A percentile compares a stretch with the other conserved stretches of the same genome.
phyloP scores from a whole-genome alignment of 2,888 invertebrate species.

The Crematogaster levior region DNA sequence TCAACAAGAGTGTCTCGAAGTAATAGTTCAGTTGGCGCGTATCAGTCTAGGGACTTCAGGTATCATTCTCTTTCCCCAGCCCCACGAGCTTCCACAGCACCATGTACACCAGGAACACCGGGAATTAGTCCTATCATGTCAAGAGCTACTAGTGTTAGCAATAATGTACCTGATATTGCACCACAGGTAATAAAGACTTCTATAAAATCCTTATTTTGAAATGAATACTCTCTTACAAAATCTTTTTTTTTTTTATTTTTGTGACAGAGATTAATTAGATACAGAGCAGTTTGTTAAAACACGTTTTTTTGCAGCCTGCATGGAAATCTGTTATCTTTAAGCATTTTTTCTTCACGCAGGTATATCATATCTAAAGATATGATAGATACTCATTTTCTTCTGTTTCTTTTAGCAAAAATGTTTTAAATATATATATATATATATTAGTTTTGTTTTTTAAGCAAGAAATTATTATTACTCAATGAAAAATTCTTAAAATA shows the following conservation, averaged over 20 bases:
- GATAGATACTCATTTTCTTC: slow-evolving; percentile 27
- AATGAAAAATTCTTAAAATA: neutral
- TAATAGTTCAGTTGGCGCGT: slow-evolving; percentile 82
- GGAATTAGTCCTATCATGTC: slow-evolving; percentile 83
- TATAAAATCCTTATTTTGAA: neutral
- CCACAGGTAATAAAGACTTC: slow-evolving; percentile 69
- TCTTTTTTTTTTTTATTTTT: slow-evolving; percentile 43
- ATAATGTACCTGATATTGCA: slow-evolving; percentile 81
- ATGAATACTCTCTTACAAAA: neutral
- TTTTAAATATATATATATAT: neutral
- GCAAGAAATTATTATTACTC: neutral
- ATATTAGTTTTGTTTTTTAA: neutral
- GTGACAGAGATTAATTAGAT: neutral
- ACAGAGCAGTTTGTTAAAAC: slow-evolving; percentile 37
- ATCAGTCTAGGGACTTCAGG: slow-evolving; percentile 82
- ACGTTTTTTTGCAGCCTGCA: slow-evolving; percentile 81
- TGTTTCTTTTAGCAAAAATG: neutral
- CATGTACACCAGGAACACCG: slow-evolving; percentile 83
- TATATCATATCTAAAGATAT: slow-evolving; percentile 67
- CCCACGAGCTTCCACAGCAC: slow-evolving; percentile 81
- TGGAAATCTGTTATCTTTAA: slow-evolving; percentile 82
- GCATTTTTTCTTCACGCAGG: slow-evolving; percentile 82
- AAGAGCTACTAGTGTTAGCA: slow-evolving; percentile 81
- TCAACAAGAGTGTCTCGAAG: slow-evolving; percentile 82
- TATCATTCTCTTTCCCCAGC: slow-evolving; percentile 81